Evolutionary conservation across 1,140 invertebrate species (phyloP).

Genomic region (Dendrolimus kikuchii): DNA sequence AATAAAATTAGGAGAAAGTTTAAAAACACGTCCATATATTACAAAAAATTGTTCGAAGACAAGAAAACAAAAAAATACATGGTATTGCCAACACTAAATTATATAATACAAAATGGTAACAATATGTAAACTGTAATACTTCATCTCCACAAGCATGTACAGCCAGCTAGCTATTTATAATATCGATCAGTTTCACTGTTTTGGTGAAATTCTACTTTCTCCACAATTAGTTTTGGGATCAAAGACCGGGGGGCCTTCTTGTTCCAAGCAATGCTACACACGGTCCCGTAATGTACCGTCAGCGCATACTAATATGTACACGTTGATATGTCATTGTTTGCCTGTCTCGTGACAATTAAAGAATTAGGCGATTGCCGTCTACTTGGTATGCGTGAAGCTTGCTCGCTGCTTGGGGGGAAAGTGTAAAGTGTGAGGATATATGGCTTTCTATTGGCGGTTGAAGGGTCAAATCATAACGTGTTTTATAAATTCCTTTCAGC

Average conservation of each 20-base stretch:
- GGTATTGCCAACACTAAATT: too few species aligned
- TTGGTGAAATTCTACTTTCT: slow-evolving; percentile 57
- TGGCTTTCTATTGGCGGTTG: slow-evolving; percentile 4
- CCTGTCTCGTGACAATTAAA: slow-evolving; percentile 23
- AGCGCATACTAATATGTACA: slow-evolving; percentile 42
- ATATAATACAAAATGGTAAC: too few species aligned
- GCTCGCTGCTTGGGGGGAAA: slow-evolving; percentile 14
- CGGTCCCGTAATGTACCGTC: slow-evolving; percentile 31
- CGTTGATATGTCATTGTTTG: slow-evolving; percentile 22
- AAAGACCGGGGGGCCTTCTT: slow-evolving; percentile 24
- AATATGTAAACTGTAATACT: too few species aligned
- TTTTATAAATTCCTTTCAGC: too few species aligned
- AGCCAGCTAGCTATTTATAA: slow-evolving; percentile 4
- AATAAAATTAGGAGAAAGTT: too few species aligned
- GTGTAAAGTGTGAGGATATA: slow-evolving; percentile 13
- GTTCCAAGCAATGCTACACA: slow-evolving; percentile 39
- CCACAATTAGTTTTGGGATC: slow-evolving; percentile 41
- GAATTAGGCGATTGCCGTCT: slow-evolving; percentile 25
- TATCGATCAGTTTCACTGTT: slow-evolving; percentile 22
- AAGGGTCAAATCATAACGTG: neutral
- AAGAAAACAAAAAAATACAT: too few species aligned
- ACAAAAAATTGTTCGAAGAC: too few species aligned
- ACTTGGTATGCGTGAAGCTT: slow-evolving; percentile 20
- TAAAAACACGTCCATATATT: too few species aligned
- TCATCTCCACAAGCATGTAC: neutral